Evolutionary conservation across 2,888 invertebrate species (phyloP), one percentile per base, ranked within the genome.

Genomic region (Esperia sulphurella): DNA sequence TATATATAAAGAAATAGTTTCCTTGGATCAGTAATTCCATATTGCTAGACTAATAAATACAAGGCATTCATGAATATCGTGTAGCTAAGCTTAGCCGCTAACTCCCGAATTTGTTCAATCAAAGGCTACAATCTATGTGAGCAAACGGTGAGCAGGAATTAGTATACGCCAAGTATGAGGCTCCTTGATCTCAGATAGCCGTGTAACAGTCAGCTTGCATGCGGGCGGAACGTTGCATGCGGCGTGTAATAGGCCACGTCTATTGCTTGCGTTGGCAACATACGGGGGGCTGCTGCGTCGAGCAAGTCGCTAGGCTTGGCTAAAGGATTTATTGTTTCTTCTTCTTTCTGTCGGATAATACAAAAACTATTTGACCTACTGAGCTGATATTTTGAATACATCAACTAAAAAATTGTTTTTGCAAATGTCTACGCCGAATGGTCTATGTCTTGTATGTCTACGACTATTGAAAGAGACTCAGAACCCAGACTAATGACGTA

Each of bases 111-210:
- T 45, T 6, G 10, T 33, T 33, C 40, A 50, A 50, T 50, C 50
- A 47, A 37, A 30, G 30, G 14, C 10, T 9, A 38, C 41, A 35
- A 50, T 50, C 50, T 50, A 49, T 8, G 14, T 29, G 41, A 39
- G 37, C 45, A 43, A n/a, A n/a, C 35, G 7, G 41, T 41, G 41
- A 31, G 43, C 49, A 30, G 43, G 50, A 44, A 50, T 47, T 50
- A 47, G 47, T 50, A 47, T 38, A 50, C 50, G 50, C 41, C 48
- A 45, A 45, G 45, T 51, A 63, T 62, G 63, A 68, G 65, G 58
- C 68, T 67, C 54, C 68, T 73, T 64, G 75, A 78, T 80, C 79
- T 76, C 61, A 63, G 79, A 79, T 79, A 77, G 70, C 35, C n/a
- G 21, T 68, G 67, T 68, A 73, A 72, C 71, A 53, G 71, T 63